Conservation (phyloP, 2,113 vertebrate genomes). For the Hyperopisus bebe region DNA sequence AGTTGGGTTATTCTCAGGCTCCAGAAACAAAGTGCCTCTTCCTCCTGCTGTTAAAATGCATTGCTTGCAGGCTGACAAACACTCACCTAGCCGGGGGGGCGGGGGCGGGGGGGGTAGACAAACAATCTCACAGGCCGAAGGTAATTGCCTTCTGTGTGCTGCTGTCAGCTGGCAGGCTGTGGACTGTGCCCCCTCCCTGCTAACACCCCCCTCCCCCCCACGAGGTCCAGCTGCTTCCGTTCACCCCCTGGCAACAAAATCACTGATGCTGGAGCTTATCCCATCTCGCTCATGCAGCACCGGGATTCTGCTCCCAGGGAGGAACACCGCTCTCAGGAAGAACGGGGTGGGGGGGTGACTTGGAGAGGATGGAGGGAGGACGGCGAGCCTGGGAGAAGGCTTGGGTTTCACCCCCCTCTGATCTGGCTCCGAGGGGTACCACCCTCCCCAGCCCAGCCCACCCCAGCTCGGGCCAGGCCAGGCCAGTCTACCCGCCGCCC, state of each 20-base stretch:
- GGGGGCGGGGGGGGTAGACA: background rate
- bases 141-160: background rate
- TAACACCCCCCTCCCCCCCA: background rate
- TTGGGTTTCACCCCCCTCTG: slow-evolving; percentile 23
- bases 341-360: background rate
- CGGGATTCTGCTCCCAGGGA: slow-evolving; percentile 82
- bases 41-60: background rate
- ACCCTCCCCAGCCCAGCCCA: background rate
- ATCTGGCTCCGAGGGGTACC: background rate
- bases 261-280: slow-evolving; percentile 87
- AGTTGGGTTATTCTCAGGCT: background rate
- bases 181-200: background rate
- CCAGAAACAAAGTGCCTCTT: background rate
- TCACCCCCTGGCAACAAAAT: slow-evolving; percentile 82
- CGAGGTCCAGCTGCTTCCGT: slow-evolving; percentile 45
- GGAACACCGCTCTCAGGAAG: slow-evolving; percentile 11
- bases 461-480: background rate
- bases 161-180: background rate
- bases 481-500: background rate
- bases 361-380: slow-evolving; percentile 12
- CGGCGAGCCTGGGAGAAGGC: background rate
- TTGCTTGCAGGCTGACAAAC: background rate
- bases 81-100: background rate
- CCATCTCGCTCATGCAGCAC: slow-evolving; percentile 76
- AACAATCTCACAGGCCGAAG: background rate